Base-by-base conservation (phyloP, 2,888 invertebrate species). In the Orchesella flavescens region DNA sequence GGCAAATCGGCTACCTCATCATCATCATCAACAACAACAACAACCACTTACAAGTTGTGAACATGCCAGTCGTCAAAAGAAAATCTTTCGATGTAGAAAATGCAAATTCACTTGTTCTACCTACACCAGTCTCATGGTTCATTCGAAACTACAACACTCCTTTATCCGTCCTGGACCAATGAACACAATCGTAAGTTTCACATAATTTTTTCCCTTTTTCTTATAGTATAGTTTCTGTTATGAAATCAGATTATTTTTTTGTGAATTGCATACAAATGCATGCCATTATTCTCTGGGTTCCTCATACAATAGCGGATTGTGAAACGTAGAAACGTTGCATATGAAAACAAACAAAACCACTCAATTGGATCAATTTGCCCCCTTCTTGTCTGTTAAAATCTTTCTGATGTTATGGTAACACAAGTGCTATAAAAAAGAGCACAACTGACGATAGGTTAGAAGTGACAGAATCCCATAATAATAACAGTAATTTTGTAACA, bases 51-150 rank as follows among this genome's bases (percentile, higher is more conserved):
- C 63, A 53, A 12, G 53, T 21, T 46, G 59, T 63, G 65, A 13
- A 21, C 21, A 43, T 12, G 17, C 21, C 24, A 43, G n/a, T 21
- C 68, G 69, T 9, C 73, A 49, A 9, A 76, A 71, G 55, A 82
- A 69, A 69, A 81, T 53, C 46, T 88, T 88, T 80, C 81, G 87
- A 46, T 88, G 88, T 83, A 84, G 87, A 63, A 88, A 86, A 85
- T 88, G 88, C 76, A 87, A 85, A 83, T 88, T 88, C 69, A 79
- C 84, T 10, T 80, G 83, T 65, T 73, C 72, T 61, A 86, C 85
- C 53, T 88, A 88, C 84, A 86, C 86, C 49, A 86, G 72, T 71
- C 86, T 87, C 44, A 82, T 87, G 76, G 87, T 88, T 76, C 88
- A 88, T 73, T 85, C 81, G 63, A 87, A 87, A 83, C 68, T 88